A percentile compares a stretch with the other conserved stretches of the same genome.
phyloP scores from a whole-genome alignment of 2,113 vertebrate genomes.

The Strigops habroptila region DNA sequence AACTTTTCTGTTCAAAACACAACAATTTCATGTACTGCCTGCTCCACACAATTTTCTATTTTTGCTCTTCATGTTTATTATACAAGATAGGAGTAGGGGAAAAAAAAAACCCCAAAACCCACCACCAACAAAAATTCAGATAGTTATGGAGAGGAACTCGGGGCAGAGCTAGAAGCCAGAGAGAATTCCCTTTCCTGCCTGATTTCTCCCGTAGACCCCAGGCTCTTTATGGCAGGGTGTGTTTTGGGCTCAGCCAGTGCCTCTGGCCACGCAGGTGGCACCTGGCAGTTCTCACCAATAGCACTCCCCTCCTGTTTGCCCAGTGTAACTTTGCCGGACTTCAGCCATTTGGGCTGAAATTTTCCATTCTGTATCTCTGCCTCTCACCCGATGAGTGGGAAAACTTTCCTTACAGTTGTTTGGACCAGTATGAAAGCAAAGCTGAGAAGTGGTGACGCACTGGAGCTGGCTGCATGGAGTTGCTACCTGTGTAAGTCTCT shows the following conservation, averaged over 20 bases:
- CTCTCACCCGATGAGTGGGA: background rate
- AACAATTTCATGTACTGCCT: background rate
- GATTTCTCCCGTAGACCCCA: background rate
- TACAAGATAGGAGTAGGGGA: background rate
- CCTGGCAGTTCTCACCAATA: constrained; percentile 8
- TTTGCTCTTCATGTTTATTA: background rate
- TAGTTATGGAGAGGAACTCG: background rate
- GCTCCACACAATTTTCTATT: background rate
- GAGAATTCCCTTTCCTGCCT: background rate
- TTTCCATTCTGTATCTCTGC: constrained; percentile 17
- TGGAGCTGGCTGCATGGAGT: background rate
- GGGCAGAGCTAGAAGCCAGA: background rate
- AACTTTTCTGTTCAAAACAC: background rate
- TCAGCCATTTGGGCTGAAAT: background rate
- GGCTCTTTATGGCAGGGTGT: background rate
- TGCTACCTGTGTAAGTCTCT: background rate
- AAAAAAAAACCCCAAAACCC: background rate
- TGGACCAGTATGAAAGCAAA: background rate
- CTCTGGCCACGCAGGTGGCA: background rate
- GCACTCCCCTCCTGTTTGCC: constrained; percentile 7
- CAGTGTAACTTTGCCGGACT: background rate
- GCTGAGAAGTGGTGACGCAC: accelerated
- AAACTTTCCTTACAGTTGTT: background rate
- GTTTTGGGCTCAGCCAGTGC: background rate
- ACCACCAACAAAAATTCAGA: background rate